These are phyloP conservation scores for Diplazon laetatorius DNA, from an alignment of 2,888 invertebrate species.

Conservation along the genomic window DNA sequence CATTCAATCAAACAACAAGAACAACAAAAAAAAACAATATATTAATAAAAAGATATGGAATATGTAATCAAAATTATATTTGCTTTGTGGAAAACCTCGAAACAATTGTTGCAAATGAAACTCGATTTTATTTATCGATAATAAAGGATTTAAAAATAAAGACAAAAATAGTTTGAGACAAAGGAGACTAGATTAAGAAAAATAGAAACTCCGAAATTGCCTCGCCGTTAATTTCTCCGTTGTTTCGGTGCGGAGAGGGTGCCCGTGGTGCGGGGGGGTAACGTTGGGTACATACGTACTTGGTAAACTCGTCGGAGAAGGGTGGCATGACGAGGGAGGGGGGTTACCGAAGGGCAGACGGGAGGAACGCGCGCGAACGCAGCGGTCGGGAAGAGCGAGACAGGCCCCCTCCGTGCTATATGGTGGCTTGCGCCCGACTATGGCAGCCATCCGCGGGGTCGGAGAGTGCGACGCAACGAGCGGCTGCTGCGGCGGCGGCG, in stretches of 20 bases:
- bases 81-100: too few species aligned
- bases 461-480: conserved; percentile 11
- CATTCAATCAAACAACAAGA: too few species aligned
- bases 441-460: background rate
- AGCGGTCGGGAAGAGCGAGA: conserved; percentile 28
- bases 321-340: conserved; percentile 3
- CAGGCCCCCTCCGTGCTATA: background rate
- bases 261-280: background rate
- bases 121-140: too few species aligned
- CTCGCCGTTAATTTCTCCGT: conserved; percentile 32
- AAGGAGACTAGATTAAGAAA: too few species aligned
- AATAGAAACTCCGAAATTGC: too few species aligned
- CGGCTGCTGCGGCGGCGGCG: conserved; percentile 42
- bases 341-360: conserved; percentile 26
- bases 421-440: background rate
- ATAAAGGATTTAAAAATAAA: too few species aligned
- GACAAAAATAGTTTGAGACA: too few species aligned
- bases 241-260: too few species aligned
- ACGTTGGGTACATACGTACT: conserved; percentile 3
- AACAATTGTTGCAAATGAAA: too few species aligned
- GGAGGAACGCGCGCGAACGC: conserved; percentile 15
- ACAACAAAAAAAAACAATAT: too few species aligned
- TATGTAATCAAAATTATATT: too few species aligned
- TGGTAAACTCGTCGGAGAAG: conserved; percentile 1
- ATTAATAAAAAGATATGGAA: too few species aligned